Base-by-base conservation (phyloP, 2,797 vertebrate species). In the Chaenodraco wilsoni region DNA sequence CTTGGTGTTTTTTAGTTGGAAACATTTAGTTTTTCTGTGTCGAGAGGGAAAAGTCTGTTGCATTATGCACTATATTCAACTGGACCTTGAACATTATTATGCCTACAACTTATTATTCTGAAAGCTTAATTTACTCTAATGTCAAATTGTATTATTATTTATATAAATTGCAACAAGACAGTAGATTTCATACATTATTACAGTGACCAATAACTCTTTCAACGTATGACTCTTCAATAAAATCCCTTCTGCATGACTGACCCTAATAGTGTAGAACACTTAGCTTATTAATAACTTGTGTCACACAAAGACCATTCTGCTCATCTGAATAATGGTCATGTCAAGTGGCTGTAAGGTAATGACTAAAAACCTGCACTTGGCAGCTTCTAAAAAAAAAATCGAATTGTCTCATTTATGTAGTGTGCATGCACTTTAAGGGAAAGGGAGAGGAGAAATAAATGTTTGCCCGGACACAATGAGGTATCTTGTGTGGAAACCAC, bases 401-500 rank as follows among this genome's bases (percentile, higher is more conserved):
- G 57, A 60, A 74, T 77, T 65, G 67, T 17, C 45, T 79, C 49
- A 23, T 69, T 51, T 51, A 49, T 65, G 16, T 14, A 3, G 33
- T 45, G 33, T 56, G 50, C 31, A 31, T 12, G 41, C 8, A 27
- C 9, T 16, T n/a, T 72, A 17, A 27, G 41, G 33, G 49, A 48
- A 60, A 16, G 19, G 7, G 21, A 74, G 27, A 64, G 51, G 55
- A 58, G 70, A 65, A 77, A 84, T 88, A 89, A 81, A 72, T 78
- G 80, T 69, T 76, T 76, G 68, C 54, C 9, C 6, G 15, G 46
- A 77, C 80, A 83, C 69, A 82, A 71, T 88, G 86, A 92, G 87
- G 79, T 90, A 88, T 93, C 91, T 86, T 84, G 83, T 87, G 84
- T 72, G 83, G 91, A 93, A 89, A 89, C 31, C 65, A 90, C 74